Percentiles rank a stretch among this genome's conserved stretches.
Evolutionary conservation across 2,888 invertebrate genomes (phyloP).

Genomic region (Formica aserva): DNA sequence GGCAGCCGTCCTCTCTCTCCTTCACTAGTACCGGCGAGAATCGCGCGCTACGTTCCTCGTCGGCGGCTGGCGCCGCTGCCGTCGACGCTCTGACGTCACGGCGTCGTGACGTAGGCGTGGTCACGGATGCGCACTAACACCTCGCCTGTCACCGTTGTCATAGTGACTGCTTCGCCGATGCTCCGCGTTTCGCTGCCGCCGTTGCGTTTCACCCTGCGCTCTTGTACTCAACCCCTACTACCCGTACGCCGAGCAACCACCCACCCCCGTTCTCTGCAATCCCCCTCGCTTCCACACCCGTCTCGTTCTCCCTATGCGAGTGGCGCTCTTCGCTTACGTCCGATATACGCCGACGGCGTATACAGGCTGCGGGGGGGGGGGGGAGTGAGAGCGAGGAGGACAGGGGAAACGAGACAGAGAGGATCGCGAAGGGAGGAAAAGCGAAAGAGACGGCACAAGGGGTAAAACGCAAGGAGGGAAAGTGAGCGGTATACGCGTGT

Average conservation of each 20-base stretch:
- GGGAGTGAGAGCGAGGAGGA: conserved; percentile 45
- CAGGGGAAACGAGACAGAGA: conserved; percentile 14
- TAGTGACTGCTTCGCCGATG: conserved; percentile 83
- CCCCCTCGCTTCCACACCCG: conserved; percentile 49
- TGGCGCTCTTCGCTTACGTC: conserved; percentile 66
- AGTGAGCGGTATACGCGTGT: conserved; percentile 39
- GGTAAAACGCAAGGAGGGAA: conserved; percentile 20
- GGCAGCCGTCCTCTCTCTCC: conserved; percentile 75
- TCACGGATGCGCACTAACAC: conserved; percentile 86
- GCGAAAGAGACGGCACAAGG: conserved; percentile 33
- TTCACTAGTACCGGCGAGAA: conserved; percentile 62
- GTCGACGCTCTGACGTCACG: conserved; percentile 82
- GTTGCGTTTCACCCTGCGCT: conserved; percentile 70
- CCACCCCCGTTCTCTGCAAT: conserved; percentile 65
- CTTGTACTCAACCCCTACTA: conserved; percentile 60
- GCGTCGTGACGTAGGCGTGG: conserved; percentile 85
- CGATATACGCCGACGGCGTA: conserved; percentile 65
- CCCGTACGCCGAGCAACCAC: conserved; percentile 66
- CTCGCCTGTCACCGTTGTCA: conserved; percentile 85
- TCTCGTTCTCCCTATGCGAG: conserved; percentile 50
- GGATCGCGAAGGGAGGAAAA: conserved; percentile 56
- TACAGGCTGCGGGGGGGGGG: conserved; percentile 44
- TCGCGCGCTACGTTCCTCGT: conserved; percentile 78
- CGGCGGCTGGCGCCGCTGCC: conserved; percentile 78
- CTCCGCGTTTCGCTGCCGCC: conserved; percentile 81